Evolutionary conservation across 2,797 vertebrate genomes (phyloP), one percentile per base, ranked within the genome.

Genomic region (Arnoldichthys spilopterus): DNA sequence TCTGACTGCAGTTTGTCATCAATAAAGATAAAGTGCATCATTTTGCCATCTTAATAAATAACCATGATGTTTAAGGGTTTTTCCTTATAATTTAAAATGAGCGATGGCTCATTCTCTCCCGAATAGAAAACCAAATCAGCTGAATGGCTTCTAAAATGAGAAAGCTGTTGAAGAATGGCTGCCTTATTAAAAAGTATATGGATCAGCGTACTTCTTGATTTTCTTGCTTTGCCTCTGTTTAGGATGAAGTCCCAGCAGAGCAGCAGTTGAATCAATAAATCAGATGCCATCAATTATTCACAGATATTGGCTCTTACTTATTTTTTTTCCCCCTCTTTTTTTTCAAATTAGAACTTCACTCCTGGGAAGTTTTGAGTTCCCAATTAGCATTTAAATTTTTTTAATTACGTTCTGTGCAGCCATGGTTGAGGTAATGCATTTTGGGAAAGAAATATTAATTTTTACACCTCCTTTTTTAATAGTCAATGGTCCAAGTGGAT

Each of bases 311-410:
- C 49, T 15, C 9, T 22, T 69, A 49, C n/a, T 2, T 51, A 47
- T 32, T 20, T 49, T 34, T 32, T 13, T 49, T 20, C 47, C 37
- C 26, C 24, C 30, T 5, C 12, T 56, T 58, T 58, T 82, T 64
- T 77, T 49, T 71, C 34, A 2, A 77, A 73, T 80, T 74, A 54
- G 30, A 3, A 40, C 34, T 61, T 15, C 11, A 1, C 59, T 73
- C n/a, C 2, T 59, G 26, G 54, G 56, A 59, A 43, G 47, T 7
- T 49, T 58, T 68, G 20, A 67, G 58, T 74, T 85, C 80, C 45
- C 69, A 79, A 69, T 85, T 75, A 79, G 62, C 28, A 61, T 80
- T 82, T 83, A 68, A 70, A 77, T 69, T 51, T 70, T 78, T 67
- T 83, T 82, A 75, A 83, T 84, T 78, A 69, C 76, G 24, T 45